These are phyloP conservation scores for Steromphala cineraria DNA, from an alignment of 2,888 invertebrate species.

Conservation along the genomic window DNA sequence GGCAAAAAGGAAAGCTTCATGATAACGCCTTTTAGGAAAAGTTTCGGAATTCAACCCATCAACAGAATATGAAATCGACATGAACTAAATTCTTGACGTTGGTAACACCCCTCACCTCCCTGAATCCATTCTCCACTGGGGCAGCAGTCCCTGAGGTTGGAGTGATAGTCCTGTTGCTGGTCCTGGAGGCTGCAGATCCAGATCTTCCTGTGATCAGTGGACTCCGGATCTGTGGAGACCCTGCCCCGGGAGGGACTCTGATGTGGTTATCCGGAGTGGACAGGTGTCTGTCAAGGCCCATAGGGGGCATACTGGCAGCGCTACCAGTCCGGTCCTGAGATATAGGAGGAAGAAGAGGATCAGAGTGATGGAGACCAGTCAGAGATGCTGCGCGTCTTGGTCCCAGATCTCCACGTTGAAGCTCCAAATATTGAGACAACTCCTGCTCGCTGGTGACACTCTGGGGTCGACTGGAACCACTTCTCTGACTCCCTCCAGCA, in stretches of 20 bases:
- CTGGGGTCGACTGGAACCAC: conserved; percentile 44
- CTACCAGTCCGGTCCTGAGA: conserved; percentile 34
- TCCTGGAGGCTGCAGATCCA: conserved; percentile 41
- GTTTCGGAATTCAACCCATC: too few relatives aligned
- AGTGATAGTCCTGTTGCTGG: conserved; percentile 61
- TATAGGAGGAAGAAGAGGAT: background rate
- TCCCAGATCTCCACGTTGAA: background rate
- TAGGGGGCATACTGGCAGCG: conserved; percentile 48
- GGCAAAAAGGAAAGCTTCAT: too few relatives aligned
- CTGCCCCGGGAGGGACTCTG: conserved; percentile 40
- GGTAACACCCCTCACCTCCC: conserved; percentile 33
- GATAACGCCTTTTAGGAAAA: too few relatives aligned
- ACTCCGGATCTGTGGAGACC: conserved; percentile 35
- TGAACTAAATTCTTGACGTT: background rate
- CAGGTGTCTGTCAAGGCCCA: conserved; percentile 49
- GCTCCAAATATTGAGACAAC: conserved; percentile 57
- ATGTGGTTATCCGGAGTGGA: conserved; percentile 60
- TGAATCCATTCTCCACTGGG: conserved; percentile 27
- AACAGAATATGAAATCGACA: background rate
- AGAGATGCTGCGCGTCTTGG: conserved; percentile 22
- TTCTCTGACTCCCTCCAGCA: conserved; percentile 32
- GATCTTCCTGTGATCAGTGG: conserved; percentile 41
- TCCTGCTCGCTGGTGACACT: conserved; percentile 67
- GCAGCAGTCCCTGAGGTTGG: conserved; percentile 43
- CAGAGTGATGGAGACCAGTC: background rate